phyloP scores from a whole-genome alignment of 2,888 invertebrate genomes.

The Tetrapedia diversipes region DNA sequence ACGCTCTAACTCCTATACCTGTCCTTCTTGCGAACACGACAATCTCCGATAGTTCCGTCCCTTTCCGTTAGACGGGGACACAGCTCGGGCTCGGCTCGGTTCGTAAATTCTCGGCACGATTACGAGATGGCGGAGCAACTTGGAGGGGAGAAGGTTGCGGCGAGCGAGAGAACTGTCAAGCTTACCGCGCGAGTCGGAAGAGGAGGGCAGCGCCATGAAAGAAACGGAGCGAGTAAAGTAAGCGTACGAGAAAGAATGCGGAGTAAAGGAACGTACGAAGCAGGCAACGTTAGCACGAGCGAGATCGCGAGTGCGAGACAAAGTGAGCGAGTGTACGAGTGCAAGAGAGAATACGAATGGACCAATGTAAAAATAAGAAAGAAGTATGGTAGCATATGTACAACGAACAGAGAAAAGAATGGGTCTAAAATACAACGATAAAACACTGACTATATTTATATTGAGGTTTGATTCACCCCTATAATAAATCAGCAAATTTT shows the following conservation, averaged over 20 bases:
- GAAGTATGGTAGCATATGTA: neutral
- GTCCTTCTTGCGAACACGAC: slow-evolving; percentile 21
- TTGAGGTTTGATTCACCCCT: too few relatives aligned
- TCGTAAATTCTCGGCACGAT: slow-evolving; percentile 70
- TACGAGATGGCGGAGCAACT: slow-evolving; percentile 38
- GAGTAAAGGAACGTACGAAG: slow-evolving; percentile 13
- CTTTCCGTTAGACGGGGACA: slow-evolving; percentile 36
- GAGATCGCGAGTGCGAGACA: neutral
- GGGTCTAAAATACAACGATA: too few relatives aligned
- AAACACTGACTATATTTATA: too few relatives aligned
- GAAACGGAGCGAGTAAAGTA: slow-evolving; percentile 39
- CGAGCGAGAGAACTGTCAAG: neutral
- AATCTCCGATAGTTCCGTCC: slow-evolving; percentile 8
- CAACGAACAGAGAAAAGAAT: neutral
- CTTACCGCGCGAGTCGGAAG: neutral
- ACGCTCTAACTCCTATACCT: slow-evolving; percentile 40
- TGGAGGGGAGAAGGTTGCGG: slow-evolving; percentile 14
- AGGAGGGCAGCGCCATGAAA: slow-evolving; percentile 37
- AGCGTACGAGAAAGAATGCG: slow-evolving; percentile 22
- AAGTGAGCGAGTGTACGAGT: slow-evolving; percentile 28
- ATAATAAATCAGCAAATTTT: slow-evolving; percentile 60
- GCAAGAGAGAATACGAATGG: slow-evolving; percentile 2
- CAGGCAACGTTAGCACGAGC: neutral
- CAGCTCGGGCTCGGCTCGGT: slow-evolving; percentile 52
- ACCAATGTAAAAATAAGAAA: slow-evolving; percentile 19